Base-by-base conservation (phyloP, 2,113 vertebrate species). In the Crotalus tigris region DNA sequence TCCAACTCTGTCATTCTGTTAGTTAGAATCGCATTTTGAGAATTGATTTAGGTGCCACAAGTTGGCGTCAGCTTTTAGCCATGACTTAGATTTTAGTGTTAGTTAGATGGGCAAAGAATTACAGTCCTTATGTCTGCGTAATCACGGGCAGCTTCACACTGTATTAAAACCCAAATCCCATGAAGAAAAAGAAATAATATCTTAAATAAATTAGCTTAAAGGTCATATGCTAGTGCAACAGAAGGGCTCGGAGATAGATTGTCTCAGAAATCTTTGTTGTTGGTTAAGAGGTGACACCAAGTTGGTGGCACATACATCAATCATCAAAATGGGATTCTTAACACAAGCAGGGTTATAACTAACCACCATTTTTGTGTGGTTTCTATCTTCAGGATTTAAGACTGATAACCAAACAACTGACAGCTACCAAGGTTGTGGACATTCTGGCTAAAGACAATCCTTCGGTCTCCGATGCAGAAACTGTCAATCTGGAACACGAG, bases 401-500 rank as follows among this genome's bases (percentile, higher is more conserved):
- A 90, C 98, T 99, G 93, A 97, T 98, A 88, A 98, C 94, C 44
- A 93, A 97, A 75, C 94, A 97, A 39, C 95, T 99, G 94, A 99
- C 98, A 17, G 92, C 97, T 87, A 88, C 92, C 15, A 98, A 91
- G 94, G 94, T 99, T 88, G 55, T 98, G 93, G 95, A 97, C 90
- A 95, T 99, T 92, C 96, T 99, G 85, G 96, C 97, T 23, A 96
- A 97, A 91, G 98, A 98, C 51, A 98, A 95, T 93, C 97, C 94
- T 2, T 97, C 87, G 3, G n/a, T 97, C 1, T 51, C 51, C 21
- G 95, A 95, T 1, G 95, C 90, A 17, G 92, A 92, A 1, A 94
- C 94, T 93, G 92, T 95, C 95, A 98, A 97, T 95, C 92, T 99
- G 85, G 97, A 99, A 85, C 90, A 97, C 17, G 98, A 99, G 98